phyloP scores from a whole-genome alignment of 2,113 vertebrate genomes.

The Mystacornis crossleyi region DNA sequence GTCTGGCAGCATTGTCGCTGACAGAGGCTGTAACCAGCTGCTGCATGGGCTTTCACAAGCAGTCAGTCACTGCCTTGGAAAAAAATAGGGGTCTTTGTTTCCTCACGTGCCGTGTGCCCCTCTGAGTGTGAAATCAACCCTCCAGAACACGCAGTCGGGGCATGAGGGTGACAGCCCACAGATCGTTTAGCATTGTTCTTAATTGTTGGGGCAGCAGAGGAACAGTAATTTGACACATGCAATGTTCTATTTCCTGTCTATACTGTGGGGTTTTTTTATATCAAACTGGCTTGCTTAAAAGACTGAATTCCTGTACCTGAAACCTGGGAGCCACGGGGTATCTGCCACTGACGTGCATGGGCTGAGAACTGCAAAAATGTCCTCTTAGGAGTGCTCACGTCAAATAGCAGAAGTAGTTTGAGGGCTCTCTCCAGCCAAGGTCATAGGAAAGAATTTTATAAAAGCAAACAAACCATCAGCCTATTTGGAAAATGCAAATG shows the following conservation, averaged over 20 bases:
- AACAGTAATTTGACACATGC: conserved; percentile 32
- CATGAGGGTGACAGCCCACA: background rate
- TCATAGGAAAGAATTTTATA: conserved; percentile 35
- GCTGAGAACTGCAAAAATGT: background rate
- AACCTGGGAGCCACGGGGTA: background rate
- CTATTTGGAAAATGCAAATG: conserved; percentile 37
- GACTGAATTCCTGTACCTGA: conserved; percentile 42
- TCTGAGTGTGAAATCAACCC: background rate
- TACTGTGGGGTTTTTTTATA: background rate
- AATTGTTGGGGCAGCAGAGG: conserved; percentile 48
- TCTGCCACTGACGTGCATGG: background rate
- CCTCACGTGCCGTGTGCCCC: background rate
- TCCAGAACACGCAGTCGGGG: background rate
- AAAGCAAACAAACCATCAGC: background rate
- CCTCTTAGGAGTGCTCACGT: background rate
- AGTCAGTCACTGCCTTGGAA: background rate
- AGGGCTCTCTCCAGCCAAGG: conserved; percentile 17
- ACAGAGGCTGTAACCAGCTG: background rate
- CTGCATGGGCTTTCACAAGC: background rate
- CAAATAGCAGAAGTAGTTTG: background rate
- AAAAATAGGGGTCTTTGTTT: background rate
- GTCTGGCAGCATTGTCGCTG: background rate
- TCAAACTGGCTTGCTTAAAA: background rate
- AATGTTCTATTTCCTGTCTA: conserved; percentile 18
- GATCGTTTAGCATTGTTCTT: background rate